Evolutionary conservation across 2,113 vertebrate genomes (phyloP).

Genomic region (Dunckerocampus dactyliophorus): DNA sequence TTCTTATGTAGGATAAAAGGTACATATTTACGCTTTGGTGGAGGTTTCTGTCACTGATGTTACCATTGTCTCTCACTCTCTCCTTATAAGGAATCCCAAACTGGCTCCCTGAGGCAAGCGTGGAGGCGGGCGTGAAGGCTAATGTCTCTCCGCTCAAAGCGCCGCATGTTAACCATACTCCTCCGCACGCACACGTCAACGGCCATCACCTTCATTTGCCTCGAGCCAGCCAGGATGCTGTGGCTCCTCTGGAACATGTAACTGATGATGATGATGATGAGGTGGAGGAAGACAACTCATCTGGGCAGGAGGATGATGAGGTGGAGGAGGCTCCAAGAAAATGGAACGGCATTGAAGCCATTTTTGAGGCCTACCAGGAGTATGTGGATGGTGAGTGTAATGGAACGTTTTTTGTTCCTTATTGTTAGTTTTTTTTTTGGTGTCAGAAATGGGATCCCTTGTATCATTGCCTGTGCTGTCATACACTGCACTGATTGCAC

Average conservation of each 20-base stretch:
- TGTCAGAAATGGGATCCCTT: no score
- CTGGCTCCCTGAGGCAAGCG: conserved; percentile 19
- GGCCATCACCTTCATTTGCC: conserved; percentile 76
- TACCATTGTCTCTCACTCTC: conserved; percentile 7
- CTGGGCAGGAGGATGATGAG: conserved; percentile 46
- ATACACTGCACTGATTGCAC: no score
- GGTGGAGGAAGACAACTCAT: conserved; percentile 38
- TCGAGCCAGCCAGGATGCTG: conserved; percentile 38
- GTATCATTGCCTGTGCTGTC: no score
- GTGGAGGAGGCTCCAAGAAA: conserved; percentile 74
- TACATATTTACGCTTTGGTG: neutral
- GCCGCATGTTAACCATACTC: conserved; percentile 8
- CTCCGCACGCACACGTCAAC: conserved; percentile 60
- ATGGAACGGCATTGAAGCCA: conserved; percentile 93
- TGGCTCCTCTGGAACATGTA: conserved; percentile 17
- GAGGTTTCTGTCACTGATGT: neutral
- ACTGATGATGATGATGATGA: conserved; percentile 56
- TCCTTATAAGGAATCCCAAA: conserved; percentile 29
- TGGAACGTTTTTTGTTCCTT: no score
- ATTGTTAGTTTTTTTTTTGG: no score
- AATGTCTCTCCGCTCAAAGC: conserved; percentile 42
- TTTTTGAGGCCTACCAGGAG: conserved; percentile 94
- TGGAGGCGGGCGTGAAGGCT: conserved; percentile 33
- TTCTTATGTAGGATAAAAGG: no score
- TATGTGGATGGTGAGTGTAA: conserved; percentile 83